These are phyloP conservation scores for Drosophila diplacantha DNA, from an alignment of 2,888 invertebrate species.

Conservation along the genomic window DNA sequence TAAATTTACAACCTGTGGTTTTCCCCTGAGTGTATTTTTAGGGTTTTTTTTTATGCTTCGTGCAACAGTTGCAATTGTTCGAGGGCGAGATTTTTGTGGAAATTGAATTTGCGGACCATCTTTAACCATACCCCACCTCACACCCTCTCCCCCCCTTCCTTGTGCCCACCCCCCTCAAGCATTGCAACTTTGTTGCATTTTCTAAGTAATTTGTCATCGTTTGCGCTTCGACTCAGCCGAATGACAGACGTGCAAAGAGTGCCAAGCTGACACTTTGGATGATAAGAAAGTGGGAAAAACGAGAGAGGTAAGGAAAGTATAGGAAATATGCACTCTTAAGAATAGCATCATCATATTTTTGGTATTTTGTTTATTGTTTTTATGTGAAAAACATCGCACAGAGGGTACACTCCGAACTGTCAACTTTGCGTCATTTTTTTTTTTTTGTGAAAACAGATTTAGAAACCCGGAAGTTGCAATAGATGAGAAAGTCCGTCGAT, in stretches of 20 bases:
- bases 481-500: conserved; percentile 21
- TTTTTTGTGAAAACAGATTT: conserved; percentile 9
- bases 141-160: neutral
- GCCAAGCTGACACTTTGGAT: conserved; percentile 10
- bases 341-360: conserved; percentile 14
- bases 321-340: conserved; percentile 5
- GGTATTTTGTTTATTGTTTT: conserved; percentile 46
- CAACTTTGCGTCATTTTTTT: conserved; percentile 6
- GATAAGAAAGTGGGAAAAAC: neutral
- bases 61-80: conserved; percentile 41
- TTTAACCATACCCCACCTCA: conserved; percentile 5
- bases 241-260: conserved; percentile 51
- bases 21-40: conserved; percentile 1
- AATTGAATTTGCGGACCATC: conserved; percentile 63
- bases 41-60: conserved; percentile 29
- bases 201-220: conserved; percentile 70
- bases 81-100: conserved; percentile 53
- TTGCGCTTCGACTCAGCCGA: conserved; percentile 40
- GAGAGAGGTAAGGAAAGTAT: neutral
- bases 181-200: conserved; percentile 67
- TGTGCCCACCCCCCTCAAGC: conserved; percentile 12
- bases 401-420: conserved; percentile 6
- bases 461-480: conserved; percentile 57
- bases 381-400: conserved; percentile 36
- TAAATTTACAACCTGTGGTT: too few species aligned